Percentiles rank a stretch among this genome's conserved stretches.
Conservation (phyloP, 2,888 invertebrate species). For the Resseliella maxima region DNA sequence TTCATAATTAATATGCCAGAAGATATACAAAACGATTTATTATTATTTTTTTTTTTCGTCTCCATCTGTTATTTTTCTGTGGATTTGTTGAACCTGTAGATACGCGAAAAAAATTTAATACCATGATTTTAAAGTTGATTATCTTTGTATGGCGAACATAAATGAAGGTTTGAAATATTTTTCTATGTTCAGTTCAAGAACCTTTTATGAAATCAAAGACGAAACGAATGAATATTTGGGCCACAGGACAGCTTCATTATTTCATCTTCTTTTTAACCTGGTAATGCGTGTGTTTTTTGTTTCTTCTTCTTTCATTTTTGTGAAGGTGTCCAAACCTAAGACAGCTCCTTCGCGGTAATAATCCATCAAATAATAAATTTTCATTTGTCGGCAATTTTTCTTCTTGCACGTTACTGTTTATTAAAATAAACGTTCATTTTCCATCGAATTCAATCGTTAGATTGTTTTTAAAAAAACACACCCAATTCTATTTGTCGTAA, state of each 20-base stretch:
- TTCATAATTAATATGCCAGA: conserved; percentile 53
- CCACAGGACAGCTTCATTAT: conserved; percentile 1
- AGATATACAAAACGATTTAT: conserved; percentile 32
- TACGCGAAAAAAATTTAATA: background rate
- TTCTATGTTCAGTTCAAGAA: background rate
- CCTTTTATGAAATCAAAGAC: conserved; percentile 12
- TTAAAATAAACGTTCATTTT: conserved; percentile 32
- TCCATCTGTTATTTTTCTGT: background rate
- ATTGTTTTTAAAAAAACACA: background rate
- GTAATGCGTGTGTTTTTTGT: background rate
- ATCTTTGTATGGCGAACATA: background rate
- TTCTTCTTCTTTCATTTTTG: background rate
- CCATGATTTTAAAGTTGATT: conserved; percentile 22
- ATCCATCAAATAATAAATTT: conserved; percentile 28
- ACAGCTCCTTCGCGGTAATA: background rate
- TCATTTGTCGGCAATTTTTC: conserved; percentile 31
- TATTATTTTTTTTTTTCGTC: background rate
- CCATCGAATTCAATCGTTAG: conserved; percentile 43
- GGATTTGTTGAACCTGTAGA: background rate
- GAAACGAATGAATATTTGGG: background rate
- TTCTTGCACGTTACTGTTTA: conserved; percentile 1
- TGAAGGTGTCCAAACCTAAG: background rate
- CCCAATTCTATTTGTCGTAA: background rate
- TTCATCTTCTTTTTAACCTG: background rate
- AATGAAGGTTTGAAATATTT: background rate